phyloP scores from a whole-genome alignment of 2,797 vertebrate species.

The Crypturellus tataupa region DNA sequence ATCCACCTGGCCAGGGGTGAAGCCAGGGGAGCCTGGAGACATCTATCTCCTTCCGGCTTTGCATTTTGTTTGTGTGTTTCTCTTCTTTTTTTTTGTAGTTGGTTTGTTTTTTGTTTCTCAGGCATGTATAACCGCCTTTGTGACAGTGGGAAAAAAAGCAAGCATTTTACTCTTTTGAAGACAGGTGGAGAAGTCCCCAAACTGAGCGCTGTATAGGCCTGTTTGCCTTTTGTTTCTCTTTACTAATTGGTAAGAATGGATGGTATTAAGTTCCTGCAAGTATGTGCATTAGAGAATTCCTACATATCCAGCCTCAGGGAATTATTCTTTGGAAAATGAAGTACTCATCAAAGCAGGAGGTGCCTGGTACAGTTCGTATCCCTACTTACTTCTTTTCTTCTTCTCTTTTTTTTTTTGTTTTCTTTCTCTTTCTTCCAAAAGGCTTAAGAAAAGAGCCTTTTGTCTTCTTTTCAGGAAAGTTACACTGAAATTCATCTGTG shows the following conservation, averaged over 20 bases:
- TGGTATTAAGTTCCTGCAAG: constrained; percentile 51
- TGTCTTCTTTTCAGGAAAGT: constrained; percentile 69
- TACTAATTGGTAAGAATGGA: constrained; percentile 45
- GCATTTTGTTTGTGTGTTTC: background rate
- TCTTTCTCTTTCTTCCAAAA: background rate
- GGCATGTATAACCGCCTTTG: background rate
- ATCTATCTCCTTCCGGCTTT: constrained; percentile 28
- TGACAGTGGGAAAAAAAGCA: background rate
- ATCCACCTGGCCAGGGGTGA: constrained; percentile 50
- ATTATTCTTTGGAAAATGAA: constrained; percentile 67
- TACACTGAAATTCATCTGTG: constrained; percentile 62
- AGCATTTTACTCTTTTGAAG: constrained; percentile 14
- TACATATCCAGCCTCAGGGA: constrained; percentile 30
- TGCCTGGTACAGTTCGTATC: constrained; percentile 56
- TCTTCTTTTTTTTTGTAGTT: background rate
- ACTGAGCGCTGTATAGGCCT: background rate
- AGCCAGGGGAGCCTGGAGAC: background rate
- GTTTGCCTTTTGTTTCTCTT: constrained; percentile 33
- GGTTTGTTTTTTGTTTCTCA: constrained; percentile 58
- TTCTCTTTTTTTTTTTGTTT: background rate
- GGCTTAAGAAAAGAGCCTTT: constrained; percentile 62
- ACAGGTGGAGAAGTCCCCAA: constrained; percentile 9
- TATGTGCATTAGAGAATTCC: constrained; percentile 49
- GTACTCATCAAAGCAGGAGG: constrained; percentile 60
- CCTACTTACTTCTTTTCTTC: background rate